A percentile compares a stretch with the other conserved stretches of the same genome.
Evolutionary conservation across 2,797 vertebrate genomes (phyloP).

Genomic region (Hipposideros larvatus): DNA sequence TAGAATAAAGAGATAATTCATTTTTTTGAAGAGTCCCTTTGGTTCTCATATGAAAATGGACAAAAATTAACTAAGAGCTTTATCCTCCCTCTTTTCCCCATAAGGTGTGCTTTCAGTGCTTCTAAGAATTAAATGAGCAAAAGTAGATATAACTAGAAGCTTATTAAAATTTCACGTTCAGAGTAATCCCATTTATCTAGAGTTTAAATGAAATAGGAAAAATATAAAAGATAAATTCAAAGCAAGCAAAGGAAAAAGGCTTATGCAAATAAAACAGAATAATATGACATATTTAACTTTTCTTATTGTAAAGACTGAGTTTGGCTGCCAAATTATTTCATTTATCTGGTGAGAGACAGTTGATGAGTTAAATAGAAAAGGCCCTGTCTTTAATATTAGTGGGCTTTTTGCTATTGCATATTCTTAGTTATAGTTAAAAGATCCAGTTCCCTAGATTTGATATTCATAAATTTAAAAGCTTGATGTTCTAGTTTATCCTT

Average conservation of each 20-base stretch:
- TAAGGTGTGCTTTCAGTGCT: not conserved
- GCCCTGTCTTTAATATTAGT: not conserved
- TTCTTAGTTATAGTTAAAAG: not conserved
- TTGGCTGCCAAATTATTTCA: not conserved
- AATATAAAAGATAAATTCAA: not conserved
- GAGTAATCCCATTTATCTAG: not conserved
- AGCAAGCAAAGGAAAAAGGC: not conserved
- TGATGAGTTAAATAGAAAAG: not conserved
- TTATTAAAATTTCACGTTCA: constrained; percentile 31
- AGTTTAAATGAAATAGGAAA: constrained; percentile 29
- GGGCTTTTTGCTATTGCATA: not conserved
- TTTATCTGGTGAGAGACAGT: not conserved
- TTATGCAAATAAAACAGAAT: constrained; percentile 7
- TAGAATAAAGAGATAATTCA: not conserved
- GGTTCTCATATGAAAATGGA: not conserved
- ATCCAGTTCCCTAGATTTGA: not conserved
- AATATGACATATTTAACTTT: constrained; percentile 14
- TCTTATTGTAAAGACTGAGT: not conserved
- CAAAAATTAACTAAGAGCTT: not conserved
- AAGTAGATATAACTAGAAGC: not conserved
- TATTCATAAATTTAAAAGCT: not conserved
- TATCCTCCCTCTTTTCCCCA: not conserved
- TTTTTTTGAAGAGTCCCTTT: not conserved
- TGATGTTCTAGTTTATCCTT: not conserved
- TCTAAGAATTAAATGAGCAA: not conserved